phyloP scores from a whole-genome alignment of 2,797 vertebrate species.

The Potorous gilbertii region DNA sequence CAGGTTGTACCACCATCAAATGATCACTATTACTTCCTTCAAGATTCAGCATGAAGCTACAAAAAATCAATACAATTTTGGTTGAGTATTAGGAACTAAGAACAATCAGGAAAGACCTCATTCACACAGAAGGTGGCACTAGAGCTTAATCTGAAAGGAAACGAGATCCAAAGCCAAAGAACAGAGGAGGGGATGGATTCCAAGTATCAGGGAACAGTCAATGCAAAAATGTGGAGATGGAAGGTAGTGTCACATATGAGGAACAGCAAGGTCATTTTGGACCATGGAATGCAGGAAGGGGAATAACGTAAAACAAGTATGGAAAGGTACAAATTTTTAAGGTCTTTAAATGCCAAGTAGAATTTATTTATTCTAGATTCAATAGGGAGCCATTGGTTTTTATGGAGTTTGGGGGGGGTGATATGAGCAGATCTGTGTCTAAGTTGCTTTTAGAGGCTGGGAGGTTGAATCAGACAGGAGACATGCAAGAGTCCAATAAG shows the following conservation, averaged over 20 bases:
- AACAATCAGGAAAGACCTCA: not conserved
- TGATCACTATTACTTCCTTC: not conserved
- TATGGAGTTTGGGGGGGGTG: not conserved
- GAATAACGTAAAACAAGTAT: not conserved
- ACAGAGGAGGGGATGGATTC: not conserved
- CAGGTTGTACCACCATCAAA: not conserved
- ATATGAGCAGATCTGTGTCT: not conserved
- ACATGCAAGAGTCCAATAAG: not conserved
- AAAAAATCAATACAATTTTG: no score
- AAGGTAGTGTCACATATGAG: no score
- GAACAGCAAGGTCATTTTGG: not conserved
- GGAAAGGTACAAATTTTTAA: not conserved
- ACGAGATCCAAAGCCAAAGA: no score
- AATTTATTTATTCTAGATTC: not conserved
- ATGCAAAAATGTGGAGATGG: not conserved
- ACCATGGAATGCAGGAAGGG: not conserved
- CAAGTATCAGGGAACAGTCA: not conserved
- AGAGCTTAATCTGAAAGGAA: not conserved
- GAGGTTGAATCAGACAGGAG: not conserved
- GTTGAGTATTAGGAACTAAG: not conserved
- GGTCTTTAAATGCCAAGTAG: not conserved
- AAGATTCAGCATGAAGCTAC: not conserved
- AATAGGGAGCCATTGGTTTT: not conserved
- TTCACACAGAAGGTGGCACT: not conserved
- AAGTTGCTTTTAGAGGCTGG: not conserved